A percentile compares a stretch with the other conserved stretches of the same genome.
Conservation (phyloP, 2,797 vertebrate species). For the Pipistrellus nathusii region DNA sequence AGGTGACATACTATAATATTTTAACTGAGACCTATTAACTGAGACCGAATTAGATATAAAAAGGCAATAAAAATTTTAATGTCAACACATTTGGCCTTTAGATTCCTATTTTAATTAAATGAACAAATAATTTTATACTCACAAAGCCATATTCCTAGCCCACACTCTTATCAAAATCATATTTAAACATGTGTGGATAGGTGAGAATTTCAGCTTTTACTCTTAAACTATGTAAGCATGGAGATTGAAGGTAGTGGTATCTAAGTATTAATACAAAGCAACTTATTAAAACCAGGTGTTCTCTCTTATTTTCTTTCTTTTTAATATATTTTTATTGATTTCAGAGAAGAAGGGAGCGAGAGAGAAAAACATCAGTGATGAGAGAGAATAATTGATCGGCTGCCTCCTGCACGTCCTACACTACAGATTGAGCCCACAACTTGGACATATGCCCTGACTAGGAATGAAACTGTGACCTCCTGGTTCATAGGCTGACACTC, state of each 20-base stretch:
- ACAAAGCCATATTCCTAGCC: background rate
- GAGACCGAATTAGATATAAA: background rate
- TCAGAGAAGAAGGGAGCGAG: no score
- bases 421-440: no score
- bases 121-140: background rate
- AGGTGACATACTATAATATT: background rate
- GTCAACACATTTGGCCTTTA: slow-evolving; percentile 2
- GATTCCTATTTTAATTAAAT: slow-evolving; percentile 42
- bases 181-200: background rate
- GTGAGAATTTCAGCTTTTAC: slow-evolving; percentile 15
- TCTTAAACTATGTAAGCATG: background rate
- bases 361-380: no score
- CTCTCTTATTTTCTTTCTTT: background rate
- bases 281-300: background rate
- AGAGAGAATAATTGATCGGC: no score
- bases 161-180: slow-evolving; percentile 24
- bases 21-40: background rate
- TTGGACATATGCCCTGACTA: no score
- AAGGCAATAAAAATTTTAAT: slow-evolving; percentile 16
- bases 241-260: background rate
- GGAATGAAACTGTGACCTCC: no score
- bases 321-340: no score
- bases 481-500: no score
- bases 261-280: background rate
- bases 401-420: no score